phyloP scores from a whole-genome alignment of 1,140 invertebrate genomes.

The Leptoteleia sp. region DNA sequence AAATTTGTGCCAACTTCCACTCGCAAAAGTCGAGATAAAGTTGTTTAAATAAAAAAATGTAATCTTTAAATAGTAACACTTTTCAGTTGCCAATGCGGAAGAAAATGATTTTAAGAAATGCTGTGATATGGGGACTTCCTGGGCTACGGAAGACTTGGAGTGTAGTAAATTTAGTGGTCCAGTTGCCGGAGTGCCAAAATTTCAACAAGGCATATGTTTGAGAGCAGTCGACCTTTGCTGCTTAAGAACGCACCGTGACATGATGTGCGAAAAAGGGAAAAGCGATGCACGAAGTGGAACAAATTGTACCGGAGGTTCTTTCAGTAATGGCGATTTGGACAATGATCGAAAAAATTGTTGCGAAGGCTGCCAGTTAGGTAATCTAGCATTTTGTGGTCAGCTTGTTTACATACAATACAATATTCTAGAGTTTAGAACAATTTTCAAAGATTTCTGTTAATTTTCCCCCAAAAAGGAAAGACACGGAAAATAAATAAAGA shows the following conservation, averaged over 20 bases:
- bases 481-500: no score
- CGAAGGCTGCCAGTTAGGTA: slow-evolving; percentile 82
- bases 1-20: no score
- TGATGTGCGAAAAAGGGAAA: slow-evolving; percentile 80
- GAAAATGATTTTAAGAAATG: slow-evolving; percentile 81
- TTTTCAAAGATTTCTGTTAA: no score
- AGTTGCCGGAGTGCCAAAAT: slow-evolving; percentile 75
- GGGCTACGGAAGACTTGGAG: slow-evolving; percentile 79
- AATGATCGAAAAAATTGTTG: slow-evolving; percentile 82
- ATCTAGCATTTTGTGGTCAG: neutral
- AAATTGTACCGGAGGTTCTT: slow-evolving; percentile 69
- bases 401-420: neutral
- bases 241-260: slow-evolving; percentile 73
- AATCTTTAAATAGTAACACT: slow-evolving; percentile 1
- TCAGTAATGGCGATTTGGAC: slow-evolving; percentile 57
- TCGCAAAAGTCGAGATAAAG: no score
- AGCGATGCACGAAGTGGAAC: slow-evolving; percentile 78
- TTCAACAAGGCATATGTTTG: slow-evolving; percentile 80
- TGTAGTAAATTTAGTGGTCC: slow-evolving; percentile 80
- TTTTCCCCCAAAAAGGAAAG: no score
- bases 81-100: slow-evolving; percentile 56
- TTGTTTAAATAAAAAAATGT: neutral
- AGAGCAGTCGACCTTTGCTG: slow-evolving; percentile 82
- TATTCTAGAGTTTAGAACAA: neutral
- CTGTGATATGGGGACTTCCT: slow-evolving; percentile 80